These are phyloP conservation scores for Pristis pectinata DNA, from an alignment of 2,797 vertebrate genomes.

Conservation along the genomic window DNA sequence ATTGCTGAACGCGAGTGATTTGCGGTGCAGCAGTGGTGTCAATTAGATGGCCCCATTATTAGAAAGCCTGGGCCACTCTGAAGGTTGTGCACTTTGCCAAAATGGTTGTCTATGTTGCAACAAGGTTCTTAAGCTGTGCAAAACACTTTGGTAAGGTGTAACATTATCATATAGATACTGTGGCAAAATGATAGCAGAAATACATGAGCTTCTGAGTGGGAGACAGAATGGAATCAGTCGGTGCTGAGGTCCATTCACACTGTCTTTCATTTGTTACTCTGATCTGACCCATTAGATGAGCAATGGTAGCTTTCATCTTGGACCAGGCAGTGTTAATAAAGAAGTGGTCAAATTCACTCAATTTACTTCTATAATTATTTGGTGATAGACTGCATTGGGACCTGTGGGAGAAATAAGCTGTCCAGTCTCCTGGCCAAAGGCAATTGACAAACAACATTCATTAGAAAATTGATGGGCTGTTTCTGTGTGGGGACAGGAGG, in stretches of 20 bases:
- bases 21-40: neutral
- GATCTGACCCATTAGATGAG: neutral
- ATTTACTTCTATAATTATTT: neutral
- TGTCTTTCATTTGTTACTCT: neutral
- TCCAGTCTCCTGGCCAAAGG: neutral
- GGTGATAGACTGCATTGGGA: neutral
- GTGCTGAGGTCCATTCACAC: neutral
- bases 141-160: neutral
- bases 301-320: neutral
- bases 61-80: conserved; percentile 3
- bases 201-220: neutral
- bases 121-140: neutral
- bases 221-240: neutral
- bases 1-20: neutral
- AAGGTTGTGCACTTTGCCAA: neutral
- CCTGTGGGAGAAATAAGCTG: neutral
- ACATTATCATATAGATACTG: neutral
- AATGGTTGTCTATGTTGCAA: neutral
- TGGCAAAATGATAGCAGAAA: neutral
- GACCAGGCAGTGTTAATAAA: too few species aligned
- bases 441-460: neutral
- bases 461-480: neutral
- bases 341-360: neutral
- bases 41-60: neutral
- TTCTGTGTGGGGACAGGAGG: too few species aligned